These are phyloP conservation scores for Lasioglossum vierecki DNA, from an alignment of 2,888 invertebrate species.

Conservation along the genomic window DNA sequence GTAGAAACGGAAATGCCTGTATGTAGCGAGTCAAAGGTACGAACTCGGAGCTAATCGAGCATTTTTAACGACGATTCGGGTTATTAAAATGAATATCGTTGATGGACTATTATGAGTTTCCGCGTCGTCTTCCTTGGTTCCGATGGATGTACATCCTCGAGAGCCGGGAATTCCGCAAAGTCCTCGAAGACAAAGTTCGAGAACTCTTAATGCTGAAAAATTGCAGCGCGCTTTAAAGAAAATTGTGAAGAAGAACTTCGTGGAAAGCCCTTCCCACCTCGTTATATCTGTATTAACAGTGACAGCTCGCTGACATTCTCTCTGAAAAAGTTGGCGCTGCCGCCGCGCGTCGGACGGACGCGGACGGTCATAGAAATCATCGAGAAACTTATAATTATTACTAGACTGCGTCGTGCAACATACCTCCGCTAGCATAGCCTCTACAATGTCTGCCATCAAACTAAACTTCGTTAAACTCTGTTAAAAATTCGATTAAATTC, in stretches of 20 bases:
- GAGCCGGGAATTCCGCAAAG: not conserved
- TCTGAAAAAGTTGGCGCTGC: not conserved
- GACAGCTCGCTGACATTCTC: conserved; percentile 1
- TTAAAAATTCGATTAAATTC: conserved; percentile 4
- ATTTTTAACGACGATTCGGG: not conserved
- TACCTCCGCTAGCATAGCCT: not conserved
- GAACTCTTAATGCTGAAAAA: conserved; percentile 15
- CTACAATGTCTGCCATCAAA: not conserved
- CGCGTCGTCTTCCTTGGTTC: not conserved
- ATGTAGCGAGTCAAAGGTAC: no score
- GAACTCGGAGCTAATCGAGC: not conserved
- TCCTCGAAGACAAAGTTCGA: conserved; percentile 1
- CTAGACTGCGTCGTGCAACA: not conserved
- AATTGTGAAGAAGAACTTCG: not conserved
- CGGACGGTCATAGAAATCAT: not conserved
- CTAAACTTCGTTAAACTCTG: conserved; percentile 1
- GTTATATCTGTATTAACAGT: conserved; percentile 1
- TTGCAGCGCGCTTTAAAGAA: not conserved
- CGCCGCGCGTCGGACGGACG: not conserved
- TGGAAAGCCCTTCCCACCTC: not conserved
- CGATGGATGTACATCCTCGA: not conserved
- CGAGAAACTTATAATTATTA: conserved; percentile 1
- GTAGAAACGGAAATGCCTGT: no score
- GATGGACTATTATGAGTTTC: not conserved
- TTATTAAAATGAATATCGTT: not conserved